These are phyloP conservation scores for Pogonomyrmex californicus DNA, from an alignment of 1,140 invertebrate genomes.

Conservation along the genomic window DNA sequence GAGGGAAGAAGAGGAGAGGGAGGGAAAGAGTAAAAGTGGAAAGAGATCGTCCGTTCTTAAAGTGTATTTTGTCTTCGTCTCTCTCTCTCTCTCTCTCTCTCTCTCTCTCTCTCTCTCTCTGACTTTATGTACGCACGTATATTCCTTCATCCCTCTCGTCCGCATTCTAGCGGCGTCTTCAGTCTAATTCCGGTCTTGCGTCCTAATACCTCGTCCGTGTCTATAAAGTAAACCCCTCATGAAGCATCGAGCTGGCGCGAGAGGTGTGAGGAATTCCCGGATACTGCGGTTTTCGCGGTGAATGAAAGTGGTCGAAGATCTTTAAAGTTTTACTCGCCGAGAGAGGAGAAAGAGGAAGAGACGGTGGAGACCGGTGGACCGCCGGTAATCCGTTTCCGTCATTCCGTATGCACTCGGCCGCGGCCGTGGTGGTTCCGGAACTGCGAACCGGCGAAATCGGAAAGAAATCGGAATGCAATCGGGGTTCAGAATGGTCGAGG, in stretches of 20 bases:
- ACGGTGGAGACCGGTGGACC: neutral
- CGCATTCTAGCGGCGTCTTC: constrained; percentile 56
- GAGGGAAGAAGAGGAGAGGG: neutral
- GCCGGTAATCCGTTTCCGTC: constrained; percentile 54
- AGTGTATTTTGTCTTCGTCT: constrained; percentile 13
- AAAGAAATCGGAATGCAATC: constrained; percentile 25
- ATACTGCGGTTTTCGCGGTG: constrained; percentile 47
- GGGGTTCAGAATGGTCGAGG: neutral
- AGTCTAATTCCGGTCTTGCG: constrained; percentile 61
- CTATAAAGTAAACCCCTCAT: constrained; percentile 64
- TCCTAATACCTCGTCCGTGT: constrained; percentile 64
- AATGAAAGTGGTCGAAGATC: constrained; percentile 54
- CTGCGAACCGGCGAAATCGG: neutral
- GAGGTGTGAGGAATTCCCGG: constrained; percentile 47
- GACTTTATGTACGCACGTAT: constrained; percentile 23
- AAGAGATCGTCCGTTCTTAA: neutral
- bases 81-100: too few species aligned
- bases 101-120: too few species aligned
- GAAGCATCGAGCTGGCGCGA: constrained; percentile 49
- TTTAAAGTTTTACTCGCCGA: constrained; percentile 59
- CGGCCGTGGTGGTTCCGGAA: constrained; percentile 5
- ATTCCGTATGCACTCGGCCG: constrained; percentile 39
- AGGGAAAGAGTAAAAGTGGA: neutral
- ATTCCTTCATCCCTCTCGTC: constrained; percentile 20
- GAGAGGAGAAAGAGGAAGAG: neutral